phyloP scores from a whole-genome alignment of 2,113 vertebrate species.

The Saccopteryx leptura region DNA sequence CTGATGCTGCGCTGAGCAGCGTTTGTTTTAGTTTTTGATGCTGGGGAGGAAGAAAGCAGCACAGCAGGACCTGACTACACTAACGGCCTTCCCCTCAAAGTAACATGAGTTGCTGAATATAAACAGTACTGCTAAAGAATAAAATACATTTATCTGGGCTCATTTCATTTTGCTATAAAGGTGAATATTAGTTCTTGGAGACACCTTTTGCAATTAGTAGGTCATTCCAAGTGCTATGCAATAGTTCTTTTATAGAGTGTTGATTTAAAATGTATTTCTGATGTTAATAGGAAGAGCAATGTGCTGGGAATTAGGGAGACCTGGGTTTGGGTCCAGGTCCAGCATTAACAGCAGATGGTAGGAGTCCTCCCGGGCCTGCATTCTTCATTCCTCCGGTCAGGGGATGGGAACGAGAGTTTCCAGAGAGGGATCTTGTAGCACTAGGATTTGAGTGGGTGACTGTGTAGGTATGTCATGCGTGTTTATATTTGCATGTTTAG shows the following conservation, averaged over 20 bases:
- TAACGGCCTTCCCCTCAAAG: slow-evolving; percentile 49
- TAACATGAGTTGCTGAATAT: slow-evolving; percentile 7
- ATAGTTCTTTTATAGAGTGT: background rate
- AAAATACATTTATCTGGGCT: background rate
- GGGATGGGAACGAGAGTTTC: background rate
- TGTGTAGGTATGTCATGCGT: background rate
- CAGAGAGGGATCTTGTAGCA: background rate
- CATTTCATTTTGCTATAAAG: slow-evolving; percentile 58
- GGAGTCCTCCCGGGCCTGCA: background rate
- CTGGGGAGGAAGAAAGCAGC: background rate
- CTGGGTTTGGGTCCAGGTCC: background rate
- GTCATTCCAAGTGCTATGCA: background rate
- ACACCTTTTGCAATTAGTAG: slow-evolving; percentile 13
- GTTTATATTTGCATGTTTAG: background rate
- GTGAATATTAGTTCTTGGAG: slow-evolving; percentile 65
- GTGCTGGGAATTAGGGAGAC: background rate
- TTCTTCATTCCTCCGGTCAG: background rate
- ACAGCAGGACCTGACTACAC: slow-evolving; percentile 1
- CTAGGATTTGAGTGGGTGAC: background rate
- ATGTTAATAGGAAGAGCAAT: background rate
- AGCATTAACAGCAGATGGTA: background rate
- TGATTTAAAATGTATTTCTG: background rate
- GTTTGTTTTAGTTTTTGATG: background rate
- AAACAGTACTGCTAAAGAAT: slow-evolving; percentile 12
- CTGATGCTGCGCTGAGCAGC: background rate